Evolutionary conservation across 2,888 invertebrate species (phyloP).

Genomic region (Lycia hirtaria): DNA sequence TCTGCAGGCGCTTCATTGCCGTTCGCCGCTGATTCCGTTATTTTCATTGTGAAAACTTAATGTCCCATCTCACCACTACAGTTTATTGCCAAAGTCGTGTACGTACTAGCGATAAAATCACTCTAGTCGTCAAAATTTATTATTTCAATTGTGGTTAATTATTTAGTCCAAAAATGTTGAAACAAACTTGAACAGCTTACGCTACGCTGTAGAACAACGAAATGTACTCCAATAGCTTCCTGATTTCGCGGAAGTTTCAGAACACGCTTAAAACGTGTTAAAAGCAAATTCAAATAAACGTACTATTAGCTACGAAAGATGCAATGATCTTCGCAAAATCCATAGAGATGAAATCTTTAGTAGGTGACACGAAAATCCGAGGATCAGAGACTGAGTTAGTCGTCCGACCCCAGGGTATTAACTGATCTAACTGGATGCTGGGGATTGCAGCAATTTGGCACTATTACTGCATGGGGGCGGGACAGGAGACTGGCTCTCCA

Average conservation of each 20-base stretch:
- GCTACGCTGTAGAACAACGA: too few species aligned
- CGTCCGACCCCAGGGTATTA: slow-evolving; percentile 59
- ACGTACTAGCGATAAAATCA: not conserved
- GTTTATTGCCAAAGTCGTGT: not conserved
- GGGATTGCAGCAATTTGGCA: slow-evolving; percentile 79
- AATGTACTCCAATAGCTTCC: not conserved
- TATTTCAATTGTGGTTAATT: too few species aligned
- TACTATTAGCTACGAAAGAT: not conserved
- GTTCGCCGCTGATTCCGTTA: slow-evolving; percentile 59
- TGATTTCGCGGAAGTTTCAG: not conserved
- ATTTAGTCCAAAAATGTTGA: not conserved
- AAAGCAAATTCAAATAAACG: not conserved
- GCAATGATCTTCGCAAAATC: slow-evolving; percentile 3
- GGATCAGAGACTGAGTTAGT: slow-evolving; percentile 58
- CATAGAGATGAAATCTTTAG: not conserved
- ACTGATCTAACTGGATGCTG: slow-evolving; percentile 71
- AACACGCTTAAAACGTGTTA: not conserved
- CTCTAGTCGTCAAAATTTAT: not conserved
- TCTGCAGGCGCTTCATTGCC: slow-evolving; percentile 47
- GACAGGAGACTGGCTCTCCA: slow-evolving; percentile 73
- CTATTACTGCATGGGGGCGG: slow-evolving; percentile 72
- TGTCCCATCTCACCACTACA: slow-evolving; percentile 32
- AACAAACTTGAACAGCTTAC: too few species aligned
- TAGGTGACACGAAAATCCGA: slow-evolving; percentile 47
- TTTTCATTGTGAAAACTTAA: slow-evolving; percentile 61